Percentiles rank a stretch among this genome's conserved stretches.
phyloP scores from a whole-genome alignment of 1,140 invertebrate species.

The Camponotus vicinus region DNA sequence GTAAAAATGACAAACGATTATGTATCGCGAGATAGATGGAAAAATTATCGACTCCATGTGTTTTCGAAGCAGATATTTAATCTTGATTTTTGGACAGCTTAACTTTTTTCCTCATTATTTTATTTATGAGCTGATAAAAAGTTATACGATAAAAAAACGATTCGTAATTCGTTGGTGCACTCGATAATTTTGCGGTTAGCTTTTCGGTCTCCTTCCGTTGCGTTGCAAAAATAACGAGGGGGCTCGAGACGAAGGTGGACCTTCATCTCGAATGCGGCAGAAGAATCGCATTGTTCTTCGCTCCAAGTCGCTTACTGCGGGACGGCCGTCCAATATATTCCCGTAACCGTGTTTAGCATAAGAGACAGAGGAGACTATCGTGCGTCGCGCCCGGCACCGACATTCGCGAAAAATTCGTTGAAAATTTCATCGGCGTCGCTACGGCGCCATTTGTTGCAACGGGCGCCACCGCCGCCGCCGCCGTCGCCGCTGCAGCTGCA shows the following conservation, averaged over 20 bases:
- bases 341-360: conserved; percentile 43
- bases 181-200: background rate
- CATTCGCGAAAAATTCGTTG: conserved; percentile 69
- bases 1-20: background rate
- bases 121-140: too few relatives aligned
- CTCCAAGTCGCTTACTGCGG: background rate
- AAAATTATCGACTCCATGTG: background rate
- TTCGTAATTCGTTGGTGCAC: conserved; percentile 1
- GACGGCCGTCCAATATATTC: conserved; percentile 34
- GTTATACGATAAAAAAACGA: background rate
- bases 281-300: conserved; percentile 41
- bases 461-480: conserved; percentile 40
- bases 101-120: background rate
- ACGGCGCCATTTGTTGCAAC: conserved; percentile 66
- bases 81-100: background rate
- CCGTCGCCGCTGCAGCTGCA: background rate
- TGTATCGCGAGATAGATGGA: background rate
- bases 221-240: too few relatives aligned
- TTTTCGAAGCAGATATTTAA: background rate
- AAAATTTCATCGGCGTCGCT: conserved; percentile 68
- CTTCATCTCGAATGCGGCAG: conserved; percentile 30
- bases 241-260: background rate
- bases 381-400: conserved; percentile 7
- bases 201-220: background rate
- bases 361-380: conserved; percentile 46